Evolutionary conservation across 1,140 invertebrate genomes (phyloP), one percentile per base, ranked within the genome.

Genomic region (Cecropterus lyciades): DNA sequence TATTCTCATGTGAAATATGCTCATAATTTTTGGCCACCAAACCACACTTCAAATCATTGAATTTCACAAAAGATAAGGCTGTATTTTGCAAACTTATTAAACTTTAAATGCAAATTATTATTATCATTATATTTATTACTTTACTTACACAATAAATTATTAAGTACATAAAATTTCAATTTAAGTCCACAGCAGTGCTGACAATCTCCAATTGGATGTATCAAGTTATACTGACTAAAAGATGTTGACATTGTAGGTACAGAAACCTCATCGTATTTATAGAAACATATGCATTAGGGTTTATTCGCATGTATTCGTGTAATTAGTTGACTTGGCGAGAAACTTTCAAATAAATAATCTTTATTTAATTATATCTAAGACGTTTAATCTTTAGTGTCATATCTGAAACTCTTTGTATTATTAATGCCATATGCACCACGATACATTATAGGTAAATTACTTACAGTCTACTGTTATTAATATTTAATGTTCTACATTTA

Each of bases 151-250:
- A 82, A 87, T 83, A 82, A 80, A 76, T 82, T 79, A 86, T 87
- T 89, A 91, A 91, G 88, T 88, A 89, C 88, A 85, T 82, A 66
- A 79, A 84, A 79, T 80, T 79, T 84, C 79, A 72, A 24, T 76
- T 79, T 89, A 87, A 89, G 84, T 87, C 75, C 62, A 66, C 65
- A 73, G 55, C 73, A 74, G 68, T 67, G 64, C 65, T 79, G 81
- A 73, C 72, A 89, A 89, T 89, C 85, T 87, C 84, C 79, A 69
- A 73, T 65, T 85, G 85, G 84, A 90, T 84, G 85, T 84, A 51
- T 79, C 83, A 53, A 75, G 71, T 76, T 69, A 67, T 51, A 69
- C 30, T 69, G 30, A 33, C 30, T 33, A 33, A 33, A 3, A 9
- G 6, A 9, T 33, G 30, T 33, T 33, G 9, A 33, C 30, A 33